phyloP scores from a whole-genome alignment of 2,797 vertebrate species.

The Rhinichthys osculus region DNA sequence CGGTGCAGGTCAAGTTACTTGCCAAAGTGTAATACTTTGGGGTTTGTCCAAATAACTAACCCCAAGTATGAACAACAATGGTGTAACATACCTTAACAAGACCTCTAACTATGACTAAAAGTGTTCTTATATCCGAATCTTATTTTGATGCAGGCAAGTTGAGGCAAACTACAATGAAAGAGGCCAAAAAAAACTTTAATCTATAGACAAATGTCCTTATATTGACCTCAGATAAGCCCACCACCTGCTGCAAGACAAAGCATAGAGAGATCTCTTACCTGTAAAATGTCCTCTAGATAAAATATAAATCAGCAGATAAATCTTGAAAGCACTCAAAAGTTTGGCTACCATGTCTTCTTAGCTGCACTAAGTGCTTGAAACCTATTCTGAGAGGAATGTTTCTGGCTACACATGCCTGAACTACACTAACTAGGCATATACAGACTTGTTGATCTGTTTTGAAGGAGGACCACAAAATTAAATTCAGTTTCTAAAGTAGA shows the following conservation, averaged over 20 bases:
- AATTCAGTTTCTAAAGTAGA: neutral
- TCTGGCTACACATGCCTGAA: constrained; percentile 21
- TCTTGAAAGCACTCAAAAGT: constrained; percentile 17
- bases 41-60: neutral
- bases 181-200: neutral
- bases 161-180: neutral
- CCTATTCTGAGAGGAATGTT: constrained; percentile 43
- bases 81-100: neutral
- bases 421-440: constrained; percentile 46
- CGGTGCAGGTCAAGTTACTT: neutral
- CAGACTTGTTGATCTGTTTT: constrained; percentile 51
- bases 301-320: constrained; percentile 46
- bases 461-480: constrained; percentile 20
- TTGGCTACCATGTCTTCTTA: constrained; percentile 44
- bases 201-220: constrained; percentile 23
- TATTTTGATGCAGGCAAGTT: neutral
- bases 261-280: constrained; percentile 42
- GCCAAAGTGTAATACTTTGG: neutral
- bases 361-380: neutral
- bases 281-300: constrained; percentile 28
- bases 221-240: neutral
- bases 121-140: neutral
- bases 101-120: neutral
- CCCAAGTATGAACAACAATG: neutral
- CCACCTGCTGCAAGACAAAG: neutral